A percentile compares a stretch with the other conserved stretches of the same genome.
These are phyloP conservation scores for Eustalomyia histrio DNA, from an alignment of 2,888 invertebrate genomes.

Conservation along the genomic window DNA sequence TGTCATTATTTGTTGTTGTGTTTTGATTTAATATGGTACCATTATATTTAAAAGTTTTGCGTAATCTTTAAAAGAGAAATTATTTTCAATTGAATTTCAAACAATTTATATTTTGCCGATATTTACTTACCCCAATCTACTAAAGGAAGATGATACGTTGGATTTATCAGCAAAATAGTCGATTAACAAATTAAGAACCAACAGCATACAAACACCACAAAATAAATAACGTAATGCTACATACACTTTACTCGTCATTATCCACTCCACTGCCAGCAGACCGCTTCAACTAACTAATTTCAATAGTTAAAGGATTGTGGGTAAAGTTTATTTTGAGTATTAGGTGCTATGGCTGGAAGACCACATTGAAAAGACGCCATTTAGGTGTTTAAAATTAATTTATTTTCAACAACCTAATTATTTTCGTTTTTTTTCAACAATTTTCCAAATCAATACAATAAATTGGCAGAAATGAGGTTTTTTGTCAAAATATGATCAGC, in stretches of 20 bases:
- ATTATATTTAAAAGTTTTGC: constrained; percentile 59
- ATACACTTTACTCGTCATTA: constrained; percentile 60
- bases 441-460: constrained; percentile 55
- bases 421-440: constrained; percentile 36
- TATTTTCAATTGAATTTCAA: constrained; percentile 13
- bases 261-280: constrained; percentile 25
- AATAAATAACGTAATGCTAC: constrained; percentile 70
- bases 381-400: constrained; percentile 37
- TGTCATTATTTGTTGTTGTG: constrained; percentile 24
- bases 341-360: constrained; percentile 39
- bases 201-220: constrained; percentile 73
- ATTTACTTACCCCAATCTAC: constrained; percentile 74
- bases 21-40: constrained; percentile 51
- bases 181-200: constrained; percentile 73
- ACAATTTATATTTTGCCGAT: not conserved
- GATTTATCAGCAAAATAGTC: constrained; percentile 74
- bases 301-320: constrained; percentile 45
- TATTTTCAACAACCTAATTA: constrained; percentile 46
- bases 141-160: constrained; percentile 72
- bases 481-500: constrained; percentile 36
- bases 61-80: constrained; percentile 43
- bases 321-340: constrained; percentile 34
- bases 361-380: constrained; percentile 56
- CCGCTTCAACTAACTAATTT: constrained; percentile 41
- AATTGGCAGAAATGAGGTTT: constrained; percentile 21